Evolutionary conservation across 2,888 invertebrate genomes (phyloP).

Genomic region (Trachelus iudaicus): DNA sequence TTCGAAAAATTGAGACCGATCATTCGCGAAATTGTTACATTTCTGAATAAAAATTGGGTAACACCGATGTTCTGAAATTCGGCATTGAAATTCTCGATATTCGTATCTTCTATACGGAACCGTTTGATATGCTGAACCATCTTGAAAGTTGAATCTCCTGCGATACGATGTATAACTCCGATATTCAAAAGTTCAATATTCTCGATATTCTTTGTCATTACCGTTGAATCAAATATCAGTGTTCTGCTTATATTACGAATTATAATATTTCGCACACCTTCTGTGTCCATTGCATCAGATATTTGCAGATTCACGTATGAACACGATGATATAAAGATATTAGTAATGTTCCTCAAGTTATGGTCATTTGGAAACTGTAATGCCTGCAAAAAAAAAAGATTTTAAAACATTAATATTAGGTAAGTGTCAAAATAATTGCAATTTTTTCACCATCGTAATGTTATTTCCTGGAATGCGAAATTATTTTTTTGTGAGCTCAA

Average conservation of each 20-base stretch:
- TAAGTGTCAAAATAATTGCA: too few species aligned
- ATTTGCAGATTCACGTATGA: constrained; percentile 36
- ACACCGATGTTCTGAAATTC: constrained; percentile 37
- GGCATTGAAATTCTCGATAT: constrained; percentile 44
- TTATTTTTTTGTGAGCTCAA: background rate
- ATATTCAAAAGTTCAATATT: constrained; percentile 39
- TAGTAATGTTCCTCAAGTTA: constrained; percentile 41
- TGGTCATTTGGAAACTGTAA: constrained; percentile 39
- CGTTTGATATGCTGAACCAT: constrained; percentile 31
- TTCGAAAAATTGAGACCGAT: constrained; percentile 38
- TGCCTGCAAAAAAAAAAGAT: constrained; percentile 35
- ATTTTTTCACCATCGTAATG: background rate
- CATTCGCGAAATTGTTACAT: constrained; percentile 43
- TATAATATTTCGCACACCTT: constrained; percentile 33
- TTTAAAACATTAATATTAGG: background rate
- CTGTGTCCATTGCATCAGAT: constrained; percentile 36
- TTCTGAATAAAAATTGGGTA: constrained; percentile 35
- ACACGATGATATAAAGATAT: constrained; percentile 41
- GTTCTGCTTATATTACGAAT: constrained; percentile 43
- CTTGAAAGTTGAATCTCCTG: constrained; percentile 34
- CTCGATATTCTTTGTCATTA: constrained; percentile 29
- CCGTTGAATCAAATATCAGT: constrained; percentile 36
- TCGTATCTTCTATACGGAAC: constrained; percentile 39
- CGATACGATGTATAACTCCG: constrained; percentile 36
- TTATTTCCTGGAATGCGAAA: background rate